Conservation (phyloP, 1,140 invertebrate species). For the Octopus bimaculoides region DNA sequence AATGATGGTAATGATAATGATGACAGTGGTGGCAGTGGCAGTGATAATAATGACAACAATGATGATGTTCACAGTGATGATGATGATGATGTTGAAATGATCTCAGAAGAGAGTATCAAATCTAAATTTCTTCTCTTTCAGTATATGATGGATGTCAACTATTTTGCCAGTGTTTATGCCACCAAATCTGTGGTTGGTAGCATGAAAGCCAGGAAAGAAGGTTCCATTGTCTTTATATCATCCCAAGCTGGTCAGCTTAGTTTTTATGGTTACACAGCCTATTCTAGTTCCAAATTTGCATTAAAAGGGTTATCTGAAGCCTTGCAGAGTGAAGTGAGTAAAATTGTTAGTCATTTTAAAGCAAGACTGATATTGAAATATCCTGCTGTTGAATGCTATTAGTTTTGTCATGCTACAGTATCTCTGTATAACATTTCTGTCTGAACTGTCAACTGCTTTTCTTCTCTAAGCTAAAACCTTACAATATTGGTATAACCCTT, state of each 20-base stretch:
- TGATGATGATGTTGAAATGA: no score
- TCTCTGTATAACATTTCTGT: no score
- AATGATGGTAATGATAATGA: no score
- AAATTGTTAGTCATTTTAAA: no score
- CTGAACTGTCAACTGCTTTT: no score
- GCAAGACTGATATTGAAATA: no score
- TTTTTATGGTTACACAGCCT: constrained; percentile 87
- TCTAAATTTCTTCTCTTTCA: constrained; percentile 32
- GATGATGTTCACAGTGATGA: no score
- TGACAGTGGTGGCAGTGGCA: no score
- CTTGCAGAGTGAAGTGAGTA: constrained; percentile 81
- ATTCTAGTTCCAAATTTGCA: constrained; percentile 92
- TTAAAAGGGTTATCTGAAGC: constrained; percentile 90
- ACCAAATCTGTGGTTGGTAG: constrained; percentile 61
- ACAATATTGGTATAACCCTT: constrained; percentile 82
- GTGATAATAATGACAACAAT: no score
- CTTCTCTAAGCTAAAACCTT: constrained; percentile 65
- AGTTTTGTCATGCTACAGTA: no score
- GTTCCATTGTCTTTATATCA: constrained; percentile 68
- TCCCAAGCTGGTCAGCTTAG: constrained; percentile 89
- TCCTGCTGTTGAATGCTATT: no score
- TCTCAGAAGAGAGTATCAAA: no score
- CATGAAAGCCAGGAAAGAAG: constrained; percentile 57
- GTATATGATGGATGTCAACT: constrained; percentile 62
- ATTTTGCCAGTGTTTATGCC: constrained; percentile 58